Evolutionary conservation across 2,113 vertebrate genomes (phyloP).

Genomic region (Otus sunia): DNA sequence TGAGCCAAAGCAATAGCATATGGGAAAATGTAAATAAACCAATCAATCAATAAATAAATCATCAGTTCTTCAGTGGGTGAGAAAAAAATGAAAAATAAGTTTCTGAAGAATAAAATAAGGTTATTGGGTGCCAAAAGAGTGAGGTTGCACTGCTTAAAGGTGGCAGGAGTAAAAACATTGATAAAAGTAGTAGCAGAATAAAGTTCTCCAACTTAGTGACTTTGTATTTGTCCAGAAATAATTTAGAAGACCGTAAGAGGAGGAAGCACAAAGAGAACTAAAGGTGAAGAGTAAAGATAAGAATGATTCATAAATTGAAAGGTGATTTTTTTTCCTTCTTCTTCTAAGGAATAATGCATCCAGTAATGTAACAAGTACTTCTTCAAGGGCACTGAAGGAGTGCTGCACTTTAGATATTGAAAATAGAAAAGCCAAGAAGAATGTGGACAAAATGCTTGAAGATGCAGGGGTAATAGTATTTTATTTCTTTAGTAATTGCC

Average conservation of each 20-base stretch:
- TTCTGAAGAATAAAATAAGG: conserved; percentile 1
- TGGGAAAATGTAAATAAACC: neutral
- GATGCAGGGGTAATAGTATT: conserved; percentile 43
- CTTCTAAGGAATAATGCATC: conserved; percentile 60
- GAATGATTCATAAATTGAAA: conserved; percentile 72
- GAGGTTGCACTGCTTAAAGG: neutral
- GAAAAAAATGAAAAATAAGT: neutral
- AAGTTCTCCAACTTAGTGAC: neutral
- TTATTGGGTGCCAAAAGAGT: neutral
- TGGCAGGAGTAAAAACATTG: neutral
- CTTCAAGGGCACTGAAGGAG: conserved; percentile 66
- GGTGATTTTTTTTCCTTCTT: conserved; percentile 37
- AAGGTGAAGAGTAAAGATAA: conserved; percentile 76
- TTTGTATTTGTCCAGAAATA: conserved; percentile 58
- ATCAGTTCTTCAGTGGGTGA: neutral
- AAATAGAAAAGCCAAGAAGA: conserved; percentile 58
- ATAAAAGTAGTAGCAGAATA: conserved; percentile 22
- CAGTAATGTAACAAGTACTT: conserved; percentile 55
- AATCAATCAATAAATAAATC: neutral
- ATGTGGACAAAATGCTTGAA: conserved; percentile 59
- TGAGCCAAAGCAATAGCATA: neutral
- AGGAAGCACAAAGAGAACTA: conserved; percentile 63
- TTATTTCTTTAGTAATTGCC: conserved; percentile 66
- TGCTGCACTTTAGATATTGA: conserved; percentile 33
- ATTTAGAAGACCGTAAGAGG: conserved; percentile 53